phyloP scores from a whole-genome alignment of 30 jellyfish, hydroid and myxozoan species.

The Sanderia malayensis region DNA sequence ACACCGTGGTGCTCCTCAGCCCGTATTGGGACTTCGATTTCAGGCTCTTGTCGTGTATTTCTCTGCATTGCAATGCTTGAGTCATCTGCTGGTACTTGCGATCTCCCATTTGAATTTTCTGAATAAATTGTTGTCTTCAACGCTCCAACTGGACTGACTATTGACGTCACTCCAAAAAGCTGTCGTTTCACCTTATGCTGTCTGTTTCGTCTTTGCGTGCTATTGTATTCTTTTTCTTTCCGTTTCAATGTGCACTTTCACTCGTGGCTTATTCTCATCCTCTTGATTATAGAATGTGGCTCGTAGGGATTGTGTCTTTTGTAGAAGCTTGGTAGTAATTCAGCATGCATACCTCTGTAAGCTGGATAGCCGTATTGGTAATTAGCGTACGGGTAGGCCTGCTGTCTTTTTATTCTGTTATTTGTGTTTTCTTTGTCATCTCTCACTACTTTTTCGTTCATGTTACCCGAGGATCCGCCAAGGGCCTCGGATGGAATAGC shows the following conservation, averaged over 20 bases:
- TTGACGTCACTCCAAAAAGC: conserved; percentile 59
- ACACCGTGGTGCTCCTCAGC: conserved; percentile 92
- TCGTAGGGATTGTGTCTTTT: conserved; percentile 9
- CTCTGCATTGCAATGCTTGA: background rate
- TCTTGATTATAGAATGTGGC: conserved; percentile 13
- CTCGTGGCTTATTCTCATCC: conserved; percentile 50
- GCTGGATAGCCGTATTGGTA: conserved; percentile 14
- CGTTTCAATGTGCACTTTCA: conserved; percentile 69
- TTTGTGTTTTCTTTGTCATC: background rate
- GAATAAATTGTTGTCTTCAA: conserved; percentile 17
- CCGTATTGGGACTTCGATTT: conserved; percentile 71
- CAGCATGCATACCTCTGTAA: background rate
- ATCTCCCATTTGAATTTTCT: conserved; percentile 28
- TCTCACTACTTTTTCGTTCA: conserved; percentile 7
- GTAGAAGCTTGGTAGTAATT: conserved; percentile 13
- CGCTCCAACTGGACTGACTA: conserved; percentile 66
- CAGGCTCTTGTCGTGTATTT: conserved; percentile 15
- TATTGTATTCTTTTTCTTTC: conserved; percentile 45
- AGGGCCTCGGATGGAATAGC: conserved; percentile 95
- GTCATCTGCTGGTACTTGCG: conserved; percentile 61
- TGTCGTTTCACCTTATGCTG: conserved; percentile 38
- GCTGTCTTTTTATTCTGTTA: conserved; percentile 31
- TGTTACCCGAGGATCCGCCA: conserved; percentile 30
- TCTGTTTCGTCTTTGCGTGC: conserved; percentile 10
- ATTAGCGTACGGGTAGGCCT: background rate